Base-by-base conservation (phyloP, 2,797 vertebrate genomes). In the Malurus leucopterus region DNA sequence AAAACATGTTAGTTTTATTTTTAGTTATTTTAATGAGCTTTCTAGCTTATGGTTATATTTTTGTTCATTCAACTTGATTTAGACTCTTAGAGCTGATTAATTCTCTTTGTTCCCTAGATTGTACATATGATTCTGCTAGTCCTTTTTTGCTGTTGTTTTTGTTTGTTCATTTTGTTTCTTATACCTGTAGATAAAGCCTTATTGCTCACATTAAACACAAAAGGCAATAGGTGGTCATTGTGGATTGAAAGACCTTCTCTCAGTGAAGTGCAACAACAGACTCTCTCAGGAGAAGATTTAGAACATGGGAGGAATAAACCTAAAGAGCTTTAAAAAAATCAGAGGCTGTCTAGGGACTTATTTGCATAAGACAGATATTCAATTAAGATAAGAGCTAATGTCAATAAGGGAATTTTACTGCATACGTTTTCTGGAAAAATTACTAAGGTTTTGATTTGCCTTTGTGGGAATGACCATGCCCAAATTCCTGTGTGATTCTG, bases 1-100 rank as follows among this genome's bases (percentile, higher is more conserved):
- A 80, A 29, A 77, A 90, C 79, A 71, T 46, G 17, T 67, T 86
- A 29, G n/a, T 78, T 91, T 84, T 62, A 41, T 69, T 92, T 90
- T 76, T 64, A 79, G 12, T 24, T 65, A 27, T 44, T 75, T 84
- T 77, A 85, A 77, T 65, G 41, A 77, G 36, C 13, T 88, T 82
- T 88, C 51, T 72, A 59, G 22, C 9, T 80, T 77, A 46, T 38
- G 16, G 20, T 58, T 91, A 49, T 30, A n/a, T 64, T 94, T 83
- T 74, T 23, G 4, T 64, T 80, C 14, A 2, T 92, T 80, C 55
- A 55, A 49, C 29, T 83, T 67, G 23, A 63, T 90, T 68, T 80
- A 49, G 41, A 32, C 21, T 83, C n/a, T 54, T 34, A 40, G 21
- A 51, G 18, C 9, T 61, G 30, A 73, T 84, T 47, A 40, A 67